Evolutionary conservation across 2,797 vertebrate species (phyloP).

Genomic region (Manis javanica): DNA sequence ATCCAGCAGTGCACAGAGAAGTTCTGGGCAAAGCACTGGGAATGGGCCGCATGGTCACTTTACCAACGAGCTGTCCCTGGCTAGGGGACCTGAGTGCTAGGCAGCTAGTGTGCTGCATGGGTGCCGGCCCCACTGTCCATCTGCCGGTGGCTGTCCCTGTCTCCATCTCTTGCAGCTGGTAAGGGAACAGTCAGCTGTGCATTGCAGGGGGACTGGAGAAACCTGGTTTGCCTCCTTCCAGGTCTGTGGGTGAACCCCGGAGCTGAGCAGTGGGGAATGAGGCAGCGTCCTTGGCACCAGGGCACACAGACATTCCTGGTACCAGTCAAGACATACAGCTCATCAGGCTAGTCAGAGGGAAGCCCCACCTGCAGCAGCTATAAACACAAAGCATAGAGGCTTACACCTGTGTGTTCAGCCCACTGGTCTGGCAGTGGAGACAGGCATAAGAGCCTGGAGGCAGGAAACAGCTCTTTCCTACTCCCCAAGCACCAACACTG

Average conservation of each 20-base stretch:
- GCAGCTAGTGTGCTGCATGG: neutral
- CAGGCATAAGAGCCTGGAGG: too few relatives aligned
- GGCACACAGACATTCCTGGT: neutral
- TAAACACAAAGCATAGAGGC: too few relatives aligned
- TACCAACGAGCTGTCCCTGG: neutral
- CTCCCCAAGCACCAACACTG: too few relatives aligned
- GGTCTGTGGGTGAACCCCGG: neutral
- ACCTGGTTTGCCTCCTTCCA: neutral
- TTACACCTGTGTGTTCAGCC: too few relatives aligned
- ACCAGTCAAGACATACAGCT: too few relatives aligned
- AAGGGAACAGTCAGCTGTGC: constrained; percentile 9
- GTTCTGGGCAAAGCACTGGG: constrained; percentile 75
- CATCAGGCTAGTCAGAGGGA: too few relatives aligned
- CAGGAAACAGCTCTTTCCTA: too few relatives aligned
- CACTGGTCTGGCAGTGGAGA: too few relatives aligned
- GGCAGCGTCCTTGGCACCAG: neutral
- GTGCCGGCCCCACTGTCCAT: neutral
- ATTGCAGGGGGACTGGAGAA: neutral
- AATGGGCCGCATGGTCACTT: neutral
- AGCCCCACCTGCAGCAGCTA: too few relatives aligned
- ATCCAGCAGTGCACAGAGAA: constrained; percentile 18
- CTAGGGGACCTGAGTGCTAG: neutral
- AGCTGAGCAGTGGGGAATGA: neutral
- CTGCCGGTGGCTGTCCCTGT: neutral
- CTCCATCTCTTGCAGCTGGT: neutral